Conservation (phyloP, 1,140 invertebrate genomes). For the Eumeta japonica region DNA sequence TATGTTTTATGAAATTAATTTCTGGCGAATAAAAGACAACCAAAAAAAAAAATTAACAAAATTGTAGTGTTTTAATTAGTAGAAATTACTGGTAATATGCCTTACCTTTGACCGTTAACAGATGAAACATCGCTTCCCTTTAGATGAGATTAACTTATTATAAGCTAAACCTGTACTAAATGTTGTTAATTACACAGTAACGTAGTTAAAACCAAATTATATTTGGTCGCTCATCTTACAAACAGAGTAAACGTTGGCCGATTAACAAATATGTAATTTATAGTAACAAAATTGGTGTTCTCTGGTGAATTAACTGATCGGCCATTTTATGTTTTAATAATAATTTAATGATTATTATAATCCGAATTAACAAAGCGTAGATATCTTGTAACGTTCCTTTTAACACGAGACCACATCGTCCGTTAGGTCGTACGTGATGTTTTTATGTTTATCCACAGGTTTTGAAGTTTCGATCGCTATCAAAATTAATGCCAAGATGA, state of each 20-base stretch:
- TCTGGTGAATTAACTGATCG: conserved; percentile 47
- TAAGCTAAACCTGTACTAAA: too few species aligned
- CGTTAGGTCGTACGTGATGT: not conserved
- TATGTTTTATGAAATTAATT: too few species aligned
- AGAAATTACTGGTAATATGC: too few species aligned
- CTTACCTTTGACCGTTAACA: conserved; percentile 6
- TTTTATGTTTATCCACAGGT: conserved; percentile 7
- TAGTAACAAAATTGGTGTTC: conserved; percentile 39
- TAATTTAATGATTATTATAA: conserved; percentile 4
- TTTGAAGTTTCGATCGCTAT: too few species aligned
- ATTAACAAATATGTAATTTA: conserved; percentile 30
- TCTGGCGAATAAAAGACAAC: too few species aligned
- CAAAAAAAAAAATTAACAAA: too few species aligned
- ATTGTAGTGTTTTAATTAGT: too few species aligned
- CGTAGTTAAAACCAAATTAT: conserved; percentile 37
- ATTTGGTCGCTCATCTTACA: conserved; percentile 32
- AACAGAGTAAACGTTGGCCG: conserved; percentile 30
- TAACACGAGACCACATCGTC: not conserved
- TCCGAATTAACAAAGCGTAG: too few species aligned
- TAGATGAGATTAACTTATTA: conserved; percentile 4
- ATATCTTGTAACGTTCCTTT: too few species aligned
- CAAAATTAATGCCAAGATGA: too few species aligned
- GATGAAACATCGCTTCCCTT: not conserved
- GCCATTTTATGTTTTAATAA: conserved; percentile 20
- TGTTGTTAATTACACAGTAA: too few species aligned